A percentile compares a stretch with the other conserved stretches of the same genome.
Evolutionary conservation across 2,888 invertebrate genomes (phyloP).

Genomic region (Caenorhabditis doughertyi): DNA sequence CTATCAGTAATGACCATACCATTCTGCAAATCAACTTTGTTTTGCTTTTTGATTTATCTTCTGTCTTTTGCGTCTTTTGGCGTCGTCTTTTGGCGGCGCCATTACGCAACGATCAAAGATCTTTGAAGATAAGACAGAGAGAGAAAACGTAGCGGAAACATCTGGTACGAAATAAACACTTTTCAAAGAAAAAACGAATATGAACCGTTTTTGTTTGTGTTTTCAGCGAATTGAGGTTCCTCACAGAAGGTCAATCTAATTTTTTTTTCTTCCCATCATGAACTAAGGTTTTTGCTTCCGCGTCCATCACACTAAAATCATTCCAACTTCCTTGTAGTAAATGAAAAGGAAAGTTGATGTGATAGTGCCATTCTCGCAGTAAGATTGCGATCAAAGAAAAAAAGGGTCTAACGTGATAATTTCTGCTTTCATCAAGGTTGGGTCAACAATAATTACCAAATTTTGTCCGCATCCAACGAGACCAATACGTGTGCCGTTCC

Average conservation of each 20-base stretch:
- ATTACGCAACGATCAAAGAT: slow-evolving; percentile 40
- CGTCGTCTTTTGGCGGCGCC: slow-evolving; percentile 13
- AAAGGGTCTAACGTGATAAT: slow-evolving; percentile 6
- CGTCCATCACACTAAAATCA: slow-evolving; percentile 13
- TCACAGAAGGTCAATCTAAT: slow-evolving; percentile 35
- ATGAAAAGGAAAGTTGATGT: slow-evolving; percentile 46
- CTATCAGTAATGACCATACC: slow-evolving; percentile 72
- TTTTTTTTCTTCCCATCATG: background rate
- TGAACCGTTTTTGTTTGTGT: slow-evolving; percentile 7
- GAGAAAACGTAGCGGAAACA: background rate
- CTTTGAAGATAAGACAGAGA: background rate
- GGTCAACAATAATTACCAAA: slow-evolving; percentile 64
- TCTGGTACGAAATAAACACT: background rate
- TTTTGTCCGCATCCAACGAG: slow-evolving; percentile 74
- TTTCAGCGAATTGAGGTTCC: slow-evolving; percentile 19
- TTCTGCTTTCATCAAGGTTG: slow-evolving; percentile 37
- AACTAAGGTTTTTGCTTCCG: slow-evolving; percentile 20
- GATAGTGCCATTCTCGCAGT: slow-evolving; percentile 48
- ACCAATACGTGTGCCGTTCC: slow-evolving; percentile 67
- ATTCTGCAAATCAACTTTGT: slow-evolving; percentile 65
- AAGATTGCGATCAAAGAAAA: slow-evolving; percentile 47
- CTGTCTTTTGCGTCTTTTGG: too few species aligned
- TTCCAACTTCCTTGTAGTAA: slow-evolving; percentile 41
- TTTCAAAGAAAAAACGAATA: background rate
- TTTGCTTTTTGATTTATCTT: slow-evolving; percentile 16